Base-by-base conservation (phyloP, 2,113 vertebrate genomes). In the Campylomormyrus numenius region DNA sequence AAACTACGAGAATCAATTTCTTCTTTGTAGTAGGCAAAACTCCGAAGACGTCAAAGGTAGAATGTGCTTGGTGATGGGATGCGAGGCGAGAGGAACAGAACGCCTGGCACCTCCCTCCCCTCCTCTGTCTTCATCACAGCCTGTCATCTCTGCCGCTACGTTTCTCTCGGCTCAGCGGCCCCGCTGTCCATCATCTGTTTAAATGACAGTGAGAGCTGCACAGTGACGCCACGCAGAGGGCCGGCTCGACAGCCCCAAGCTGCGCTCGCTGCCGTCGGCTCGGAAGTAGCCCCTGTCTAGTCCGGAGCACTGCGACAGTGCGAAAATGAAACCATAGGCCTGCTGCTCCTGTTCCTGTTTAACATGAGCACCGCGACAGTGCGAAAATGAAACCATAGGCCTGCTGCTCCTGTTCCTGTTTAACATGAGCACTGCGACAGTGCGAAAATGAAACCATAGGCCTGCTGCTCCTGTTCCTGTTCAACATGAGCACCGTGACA, bases 71-170 rank as follows among this genome's bases (percentile, higher is more conserved):
- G 45, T 48, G 83, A 85, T 48, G 45, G 45, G 39, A n/a, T 85
- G 7, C 17, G 85, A 87, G 85, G 85, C 48, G 27, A 39, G 85
- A 56, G 48, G 49, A 17, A 31, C 10, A 15, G 84, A 48, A 86
- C 5, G 45, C 50, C 7, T 1, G 50, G 49, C 50, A 7, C 9
- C 50, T 7, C 49, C 50, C 50, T 87, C 24, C 27, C n/a, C 85
- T 56, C 50, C 48, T 53, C 85, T 9, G 50, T 87, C 85, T 87
- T 35, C 85, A 87, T 87, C 85, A 52, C 46, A 52, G 85, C 48
- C 85, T 87, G 46, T 87, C 27, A 35, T 53, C 49, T 24, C 31
- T 56, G 50, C 31, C 31, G n/a, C 85, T 87, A 53, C 50, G n/a
- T 53, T 50, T 35, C 48, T 56, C n/a, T 87, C 27, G n/a, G 85